Percentiles rank a stretch among this genome's conserved stretches.
These are phyloP conservation scores for Illadopsis cleaveri DNA, from an alignment of 2,113 vertebrate species.

Conservation along the genomic window DNA sequence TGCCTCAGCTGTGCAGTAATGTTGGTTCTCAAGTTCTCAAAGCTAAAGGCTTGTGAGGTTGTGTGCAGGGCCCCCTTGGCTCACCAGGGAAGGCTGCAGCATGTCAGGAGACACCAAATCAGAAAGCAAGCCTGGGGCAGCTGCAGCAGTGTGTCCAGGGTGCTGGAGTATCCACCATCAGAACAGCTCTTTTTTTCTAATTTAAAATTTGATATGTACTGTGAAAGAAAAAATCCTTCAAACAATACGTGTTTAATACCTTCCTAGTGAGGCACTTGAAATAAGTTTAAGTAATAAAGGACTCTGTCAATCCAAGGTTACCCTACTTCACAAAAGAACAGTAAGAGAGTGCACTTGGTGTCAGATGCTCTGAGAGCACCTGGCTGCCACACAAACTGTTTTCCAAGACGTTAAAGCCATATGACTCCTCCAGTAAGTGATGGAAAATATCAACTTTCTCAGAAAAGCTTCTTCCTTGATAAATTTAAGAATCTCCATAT, in stretches of 20 bases:
- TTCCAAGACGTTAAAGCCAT: slow-evolving; percentile 12
- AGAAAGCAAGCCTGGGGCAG: neutral
- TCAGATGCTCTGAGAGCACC: slow-evolving; percentile 21
- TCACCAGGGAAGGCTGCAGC: neutral
- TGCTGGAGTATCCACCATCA: neutral
- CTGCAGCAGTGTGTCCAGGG: neutral
- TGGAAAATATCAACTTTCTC: slow-evolving; percentile 41
- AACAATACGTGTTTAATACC: neutral
- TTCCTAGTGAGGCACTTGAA: neutral
- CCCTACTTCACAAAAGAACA: neutral
- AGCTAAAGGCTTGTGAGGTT: neutral
- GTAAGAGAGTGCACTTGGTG: neutral
- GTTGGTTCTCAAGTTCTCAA: neutral
- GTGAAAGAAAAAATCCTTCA: neutral
- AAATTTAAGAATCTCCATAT: neutral
- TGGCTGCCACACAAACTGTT: neutral
- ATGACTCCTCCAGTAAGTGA: neutral
- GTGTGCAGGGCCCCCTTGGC: too few relatives aligned
- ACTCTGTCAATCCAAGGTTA: neutral
- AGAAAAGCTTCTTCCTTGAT: slow-evolving; percentile 13
- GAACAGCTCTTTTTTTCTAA: neutral
- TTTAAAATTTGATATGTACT: neutral
- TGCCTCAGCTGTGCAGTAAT: neutral
- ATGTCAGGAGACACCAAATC: accelerated
- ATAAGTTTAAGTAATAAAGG: neutral